Base-by-base conservation (phyloP, 2,797 vertebrate species). In the Sebastes dallii region DNA sequence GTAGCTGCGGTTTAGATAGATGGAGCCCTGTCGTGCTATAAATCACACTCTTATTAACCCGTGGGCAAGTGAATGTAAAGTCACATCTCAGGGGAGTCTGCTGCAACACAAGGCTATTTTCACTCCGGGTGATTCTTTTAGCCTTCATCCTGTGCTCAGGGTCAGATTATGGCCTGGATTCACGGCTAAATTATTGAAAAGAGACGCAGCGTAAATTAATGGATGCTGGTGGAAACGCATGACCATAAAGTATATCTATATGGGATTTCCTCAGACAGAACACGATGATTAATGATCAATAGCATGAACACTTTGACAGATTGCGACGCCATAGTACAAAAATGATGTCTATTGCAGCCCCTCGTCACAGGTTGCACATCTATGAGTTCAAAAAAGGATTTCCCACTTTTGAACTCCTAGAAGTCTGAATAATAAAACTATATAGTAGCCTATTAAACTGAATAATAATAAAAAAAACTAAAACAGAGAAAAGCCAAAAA, bases 21-120 rank as follows among this genome's bases (percentile, higher is more conserved):
- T 89, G 89, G 84, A 87, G 39, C 69, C 56, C 60, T 78, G 82
- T 80, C 72, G 9, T 10, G 69, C 86, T 50, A 88, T 92, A 89
- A 93, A 92, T 93, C 89, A 89, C 30, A 75, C 82, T 88, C 90
- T 81, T 89, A 89, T 92, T 93, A 91, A 92, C 83, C 87, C 66
- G 20, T 46, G 66, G 78, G 71, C 81, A 73, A 86, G 86, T 80
- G 87, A 90, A 89, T 80, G 83, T 86, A 82, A 89, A 90, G 89
- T 87, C 67, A 16, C 58, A n/a, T 71, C 89, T 84, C 87, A 6
- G 68, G 82, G 83, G 90, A 86, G 60, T 30, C 64, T 24, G 66
- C 64, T 24, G 68, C 30, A 65, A 68, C 82, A 86, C 76, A 61
- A 79, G 77, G 76, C 82, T 79, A 68, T 60, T 86, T 71, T 75